A percentile compares a stretch with the other conserved stretches of the same genome.
Conservation (phyloP, 2,888 invertebrate species). For the Phyto melanocephala region DNA sequence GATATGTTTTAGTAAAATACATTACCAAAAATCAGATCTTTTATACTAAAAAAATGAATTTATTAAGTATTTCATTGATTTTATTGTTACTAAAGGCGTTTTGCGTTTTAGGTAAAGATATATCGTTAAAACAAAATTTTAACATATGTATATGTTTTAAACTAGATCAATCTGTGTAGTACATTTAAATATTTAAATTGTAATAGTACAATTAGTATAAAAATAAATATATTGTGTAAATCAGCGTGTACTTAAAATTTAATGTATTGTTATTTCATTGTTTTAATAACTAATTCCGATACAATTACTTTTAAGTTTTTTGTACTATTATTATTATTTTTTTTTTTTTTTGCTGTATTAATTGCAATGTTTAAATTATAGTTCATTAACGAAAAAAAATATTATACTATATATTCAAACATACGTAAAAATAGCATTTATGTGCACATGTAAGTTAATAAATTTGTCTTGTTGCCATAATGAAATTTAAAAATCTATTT, state of each 20-base stretch:
- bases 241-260: slow-evolving; percentile 23
- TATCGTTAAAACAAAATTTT: too few species aligned
- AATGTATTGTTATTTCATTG: background rate
- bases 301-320: background rate
- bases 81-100: too few species aligned
- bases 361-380: slow-evolving; percentile 17
- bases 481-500: background rate
- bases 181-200: background rate
- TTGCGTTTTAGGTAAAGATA: too few species aligned
- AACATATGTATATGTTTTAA: too few species aligned
- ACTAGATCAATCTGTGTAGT: background rate
- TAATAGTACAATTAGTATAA: background rate
- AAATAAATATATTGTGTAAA: background rate
- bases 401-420: background rate
- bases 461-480: slow-evolving; percentile 55
- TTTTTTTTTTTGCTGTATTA: slow-evolving; percentile 40
- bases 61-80: too few species aligned
- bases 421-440: too few species aligned
- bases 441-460: too few species aligned
- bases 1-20: too few species aligned
- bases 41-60: too few species aligned
- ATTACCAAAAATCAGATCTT: too few species aligned
- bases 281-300: background rate
- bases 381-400: background rate
- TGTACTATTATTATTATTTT: slow-evolving; percentile 6